A percentile compares a stretch with the other conserved stretches of the same genome.
phyloP scores from a whole-genome alignment of 2,113 vertebrate genomes.

The Tragelaphus buxtoni region DNA sequence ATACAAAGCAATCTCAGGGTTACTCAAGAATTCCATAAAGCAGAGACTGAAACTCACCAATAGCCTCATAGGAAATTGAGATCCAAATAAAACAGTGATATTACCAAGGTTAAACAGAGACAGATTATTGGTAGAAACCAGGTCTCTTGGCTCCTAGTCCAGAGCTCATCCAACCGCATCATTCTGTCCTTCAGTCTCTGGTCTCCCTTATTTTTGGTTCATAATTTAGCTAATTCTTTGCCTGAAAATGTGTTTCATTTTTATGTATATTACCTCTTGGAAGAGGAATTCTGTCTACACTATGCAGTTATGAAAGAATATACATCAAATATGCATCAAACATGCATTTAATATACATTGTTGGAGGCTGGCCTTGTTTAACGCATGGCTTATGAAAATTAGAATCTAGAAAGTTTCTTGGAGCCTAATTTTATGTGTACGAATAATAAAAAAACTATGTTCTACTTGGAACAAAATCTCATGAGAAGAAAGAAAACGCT shows the following conservation, averaged over 20 bases:
- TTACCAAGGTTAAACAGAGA: background rate
- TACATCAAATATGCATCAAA: background rate
- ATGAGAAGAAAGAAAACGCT: background rate
- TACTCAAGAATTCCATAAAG: background rate
- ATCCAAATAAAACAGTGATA: background rate
- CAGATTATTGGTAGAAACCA: background rate
- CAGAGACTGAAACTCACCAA: background rate
- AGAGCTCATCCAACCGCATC: background rate
- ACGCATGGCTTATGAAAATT: background rate
- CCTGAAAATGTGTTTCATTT: background rate
- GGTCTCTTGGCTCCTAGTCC: background rate
- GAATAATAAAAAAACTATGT: background rate
- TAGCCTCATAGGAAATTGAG: background rate
- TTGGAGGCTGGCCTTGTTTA: background rate
- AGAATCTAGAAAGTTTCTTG: background rate
- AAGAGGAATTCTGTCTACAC: background rate
- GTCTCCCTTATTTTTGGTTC: background rate
- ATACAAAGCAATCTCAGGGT: background rate
- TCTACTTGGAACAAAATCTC: background rate
- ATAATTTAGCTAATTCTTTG: background rate
- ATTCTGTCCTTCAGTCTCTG: background rate
- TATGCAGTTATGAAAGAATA: background rate
- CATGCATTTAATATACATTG: background rate
- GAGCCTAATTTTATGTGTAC: background rate
- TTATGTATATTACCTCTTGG: background rate